A percentile compares a stretch with the other conserved stretches of the same genome.
These are phyloP conservation scores for Leptinotarsa haldemani DNA, from an alignment of 2,888 invertebrate species.

Conservation along the genomic window DNA sequence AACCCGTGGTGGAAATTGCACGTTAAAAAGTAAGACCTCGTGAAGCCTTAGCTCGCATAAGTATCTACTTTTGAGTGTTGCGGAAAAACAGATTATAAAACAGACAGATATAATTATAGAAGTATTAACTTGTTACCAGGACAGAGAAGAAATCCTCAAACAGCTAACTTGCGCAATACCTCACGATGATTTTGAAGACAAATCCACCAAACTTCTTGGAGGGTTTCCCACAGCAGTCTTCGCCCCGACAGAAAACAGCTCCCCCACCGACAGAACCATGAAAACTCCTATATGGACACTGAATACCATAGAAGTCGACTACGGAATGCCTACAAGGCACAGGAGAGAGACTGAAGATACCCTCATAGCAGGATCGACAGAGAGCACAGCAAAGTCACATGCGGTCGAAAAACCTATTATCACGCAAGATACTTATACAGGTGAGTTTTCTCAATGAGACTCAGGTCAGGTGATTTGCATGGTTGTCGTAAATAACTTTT, in stretches of 20 bases:
- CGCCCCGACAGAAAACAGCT: constrained; percentile 37
- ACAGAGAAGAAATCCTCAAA: constrained; percentile 72
- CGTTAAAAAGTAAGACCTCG: too few relatives aligned
- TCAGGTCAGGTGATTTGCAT: not conserved
- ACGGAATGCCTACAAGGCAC: constrained; percentile 63
- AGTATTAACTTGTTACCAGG: constrained; percentile 62
- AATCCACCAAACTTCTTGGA: constrained; percentile 41
- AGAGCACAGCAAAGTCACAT: constrained; percentile 45
- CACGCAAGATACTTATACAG: constrained; percentile 31
- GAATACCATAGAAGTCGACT: constrained; percentile 63
- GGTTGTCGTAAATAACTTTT: not conserved
- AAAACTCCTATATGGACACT: constrained; percentile 64
- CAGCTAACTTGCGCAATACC: constrained; percentile 71
- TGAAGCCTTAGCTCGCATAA: too few relatives aligned
- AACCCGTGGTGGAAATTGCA: too few relatives aligned
- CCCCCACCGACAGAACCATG: constrained; percentile 44
- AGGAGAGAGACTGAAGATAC: constrained; percentile 65
- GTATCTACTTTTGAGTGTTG: too few relatives aligned
- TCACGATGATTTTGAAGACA: constrained; percentile 58
- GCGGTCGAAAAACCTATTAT: constrained; percentile 31
- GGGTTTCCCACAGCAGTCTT: constrained; percentile 36
- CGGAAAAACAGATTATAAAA: too few relatives aligned
- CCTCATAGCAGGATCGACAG: constrained; percentile 55
- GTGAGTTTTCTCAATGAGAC: constrained; percentile 18
- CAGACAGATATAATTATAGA: not conserved